Evolutionary conservation across 1,140 invertebrate genomes (phyloP).

Genomic region (Ips typographus): DNA sequence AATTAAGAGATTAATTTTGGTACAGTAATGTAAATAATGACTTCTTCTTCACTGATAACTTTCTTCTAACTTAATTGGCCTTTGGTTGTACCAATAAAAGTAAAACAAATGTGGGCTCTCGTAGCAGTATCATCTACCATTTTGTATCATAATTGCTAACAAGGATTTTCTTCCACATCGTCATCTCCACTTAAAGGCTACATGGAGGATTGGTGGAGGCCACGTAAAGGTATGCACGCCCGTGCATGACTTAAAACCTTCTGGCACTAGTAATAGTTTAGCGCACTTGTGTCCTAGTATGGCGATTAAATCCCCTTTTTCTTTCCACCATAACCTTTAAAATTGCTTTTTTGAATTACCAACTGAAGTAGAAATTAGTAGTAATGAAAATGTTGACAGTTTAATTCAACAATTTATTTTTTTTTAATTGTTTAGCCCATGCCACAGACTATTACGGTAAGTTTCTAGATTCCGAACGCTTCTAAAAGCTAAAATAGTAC

Average conservation of each 20-base stretch:
- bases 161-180: slow-evolving; percentile 82
- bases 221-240: slow-evolving; percentile 80
- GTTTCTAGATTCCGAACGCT: slow-evolving; percentile 58
- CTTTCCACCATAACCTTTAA: background rate
- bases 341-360: slow-evolving; percentile 5
- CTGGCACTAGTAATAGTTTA: too few relatives aligned
- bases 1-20: too few relatives aligned
- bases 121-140: slow-evolving; percentile 43
- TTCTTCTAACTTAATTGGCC: too few relatives aligned
- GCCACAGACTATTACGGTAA: slow-evolving; percentile 99
- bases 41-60: too few relatives aligned
- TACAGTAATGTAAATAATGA: too few relatives aligned
- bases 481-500: background rate
- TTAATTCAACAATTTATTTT: slow-evolving; percentile 54
- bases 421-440: slow-evolving; percentile 81
- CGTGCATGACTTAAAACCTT: background rate
- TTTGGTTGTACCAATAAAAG: too few relatives aligned
- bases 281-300: too few relatives aligned
- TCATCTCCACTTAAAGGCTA: slow-evolving; percentile 92
- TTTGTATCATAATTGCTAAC: slow-evolving; percentile 57
- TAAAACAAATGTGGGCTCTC: slow-evolving; percentile 17
- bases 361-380: slow-evolving; percentile 1
- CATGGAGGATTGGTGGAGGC: slow-evolving; percentile 95
- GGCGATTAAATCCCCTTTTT: too few relatives aligned
- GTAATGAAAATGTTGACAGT: slow-evolving; percentile 33